These are phyloP conservation scores for Echeneis naucrates DNA, from an alignment of 2,797 vertebrate genomes.

Conservation along the genomic window DNA sequence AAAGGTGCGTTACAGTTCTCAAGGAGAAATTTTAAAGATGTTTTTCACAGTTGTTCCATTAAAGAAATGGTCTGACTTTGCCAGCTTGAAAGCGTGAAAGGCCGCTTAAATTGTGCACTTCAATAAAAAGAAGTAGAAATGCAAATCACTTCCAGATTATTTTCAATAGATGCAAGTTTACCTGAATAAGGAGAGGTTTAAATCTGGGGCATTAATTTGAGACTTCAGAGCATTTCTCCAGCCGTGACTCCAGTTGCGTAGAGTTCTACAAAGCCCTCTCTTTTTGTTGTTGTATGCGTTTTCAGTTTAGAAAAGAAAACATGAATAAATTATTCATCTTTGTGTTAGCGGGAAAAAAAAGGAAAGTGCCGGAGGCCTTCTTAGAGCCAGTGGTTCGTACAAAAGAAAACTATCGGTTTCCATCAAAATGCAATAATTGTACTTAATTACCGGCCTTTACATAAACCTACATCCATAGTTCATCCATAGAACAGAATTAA, in stretches of 20 bases:
- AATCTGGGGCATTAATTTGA: background rate
- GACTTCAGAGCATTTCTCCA: background rate
- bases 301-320: conserved; percentile 39
- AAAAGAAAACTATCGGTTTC: conserved; percentile 29
- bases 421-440: conserved; percentile 22
- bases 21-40: background rate
- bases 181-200: background rate
- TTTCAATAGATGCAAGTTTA: background rate
- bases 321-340: conserved; percentile 48
- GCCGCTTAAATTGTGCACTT: background rate
- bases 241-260: background rate
- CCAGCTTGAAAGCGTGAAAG: background rate
- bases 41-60: background rate
- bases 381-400: conserved; percentile 1
- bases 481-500: conserved; percentile 17
- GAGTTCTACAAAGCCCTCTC: background rate
- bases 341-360: conserved; percentile 37
- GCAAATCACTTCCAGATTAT: background rate
- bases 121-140: background rate
- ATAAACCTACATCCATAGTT: background rate
- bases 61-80: background rate
- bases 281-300: conserved; percentile 10
- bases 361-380: conserved; percentile 14
- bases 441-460: conserved; percentile 11
- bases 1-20: background rate